Base-by-base conservation (phyloP, 64 coral and sea anemone genomes). In the Exaiptasia diaphana region DNA sequence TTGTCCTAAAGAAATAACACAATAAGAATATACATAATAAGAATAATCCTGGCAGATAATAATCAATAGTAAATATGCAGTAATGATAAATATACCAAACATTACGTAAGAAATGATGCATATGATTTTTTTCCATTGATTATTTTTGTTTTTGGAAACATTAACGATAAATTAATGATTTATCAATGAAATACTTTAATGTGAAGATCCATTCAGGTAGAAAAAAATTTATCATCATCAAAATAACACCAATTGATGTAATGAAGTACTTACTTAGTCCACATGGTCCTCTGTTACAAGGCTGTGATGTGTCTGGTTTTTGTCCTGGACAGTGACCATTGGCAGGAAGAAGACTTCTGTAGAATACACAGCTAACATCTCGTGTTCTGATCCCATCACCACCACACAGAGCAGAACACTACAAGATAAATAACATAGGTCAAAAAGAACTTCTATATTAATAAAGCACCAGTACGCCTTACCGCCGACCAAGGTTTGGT, bases 351-450 rank as follows among this genome's bases (percentile, higher is more conserved):
- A 86, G 42, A 44, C 83, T 77, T 29, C 53, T 75, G 13, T 43
- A 40, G 67, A 86, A 86, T 33, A 67, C 72, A 24, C 83, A 86
- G 20, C 68, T 22, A 13, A 65, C 70, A 5, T 49, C 67, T 2
- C 83, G 83, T 23, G 45, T 73, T 18, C 62, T 65, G 14, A 86
- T 34, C 33, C 83, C 83, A 48, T 86, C 53, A 21, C 44, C 60
- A 4, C 83, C 83, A 59, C 83, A 86, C 20, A 45, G 52, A 23
- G 71, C 71, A 3, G 83, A 77, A 55, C 83, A 86, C 83, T 86
- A 9, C 3, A 62, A 30, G 14, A 10, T 1, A 76, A 15, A 33
- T 8, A 50, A 22, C 45, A 68, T 5, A 35, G 36, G 41, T 24
- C 3, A 12, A 53, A 82, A 43, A 28, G 12, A 46, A 15, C 22